A percentile compares a stretch with the other conserved stretches of the same genome.
phyloP scores from a whole-genome alignment of 2,797 vertebrate genomes.

The Todus mexicanus region DNA sequence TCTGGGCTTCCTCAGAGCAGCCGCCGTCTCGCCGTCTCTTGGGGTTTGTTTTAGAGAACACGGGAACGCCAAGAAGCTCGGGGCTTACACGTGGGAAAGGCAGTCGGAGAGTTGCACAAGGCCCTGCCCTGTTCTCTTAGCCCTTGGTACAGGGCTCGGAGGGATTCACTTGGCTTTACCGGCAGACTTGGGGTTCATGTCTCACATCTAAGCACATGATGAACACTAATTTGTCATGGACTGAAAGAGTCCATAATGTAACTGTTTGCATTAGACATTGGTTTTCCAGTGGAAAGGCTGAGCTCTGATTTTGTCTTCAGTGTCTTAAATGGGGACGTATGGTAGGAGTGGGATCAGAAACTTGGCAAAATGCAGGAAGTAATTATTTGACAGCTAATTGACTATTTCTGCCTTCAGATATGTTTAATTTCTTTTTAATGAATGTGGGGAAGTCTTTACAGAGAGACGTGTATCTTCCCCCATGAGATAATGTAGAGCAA shows the following conservation, averaged over 20 bases:
- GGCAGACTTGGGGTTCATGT: background rate
- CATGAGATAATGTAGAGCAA: background rate
- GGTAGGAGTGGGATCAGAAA: background rate
- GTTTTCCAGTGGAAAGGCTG: background rate
- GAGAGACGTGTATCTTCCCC: background rate
- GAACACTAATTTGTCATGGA: background rate
- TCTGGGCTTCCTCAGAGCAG: background rate
- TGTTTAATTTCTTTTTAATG: background rate
- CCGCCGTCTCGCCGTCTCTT: background rate
- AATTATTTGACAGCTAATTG: background rate
- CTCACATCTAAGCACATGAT: background rate
- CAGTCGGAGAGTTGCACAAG: fast-evolving
- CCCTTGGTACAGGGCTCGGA: background rate
- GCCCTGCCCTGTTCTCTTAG: background rate
- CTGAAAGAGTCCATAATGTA: background rate
- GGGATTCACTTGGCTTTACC: background rate
- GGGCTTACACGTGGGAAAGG: background rate
- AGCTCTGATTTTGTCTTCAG: background rate
- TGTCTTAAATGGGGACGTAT: background rate
- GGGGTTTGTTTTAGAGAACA: background rate
- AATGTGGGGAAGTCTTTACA: background rate
- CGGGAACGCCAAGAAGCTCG: background rate
- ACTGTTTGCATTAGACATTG: background rate
- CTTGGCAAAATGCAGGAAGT: background rate
- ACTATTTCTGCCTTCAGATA: background rate